A percentile compares a stretch with the other conserved stretches of the same genome.
phyloP scores from a whole-genome alignment of 2,797 vertebrate genomes.

The Chelmon rostratus region DNA sequence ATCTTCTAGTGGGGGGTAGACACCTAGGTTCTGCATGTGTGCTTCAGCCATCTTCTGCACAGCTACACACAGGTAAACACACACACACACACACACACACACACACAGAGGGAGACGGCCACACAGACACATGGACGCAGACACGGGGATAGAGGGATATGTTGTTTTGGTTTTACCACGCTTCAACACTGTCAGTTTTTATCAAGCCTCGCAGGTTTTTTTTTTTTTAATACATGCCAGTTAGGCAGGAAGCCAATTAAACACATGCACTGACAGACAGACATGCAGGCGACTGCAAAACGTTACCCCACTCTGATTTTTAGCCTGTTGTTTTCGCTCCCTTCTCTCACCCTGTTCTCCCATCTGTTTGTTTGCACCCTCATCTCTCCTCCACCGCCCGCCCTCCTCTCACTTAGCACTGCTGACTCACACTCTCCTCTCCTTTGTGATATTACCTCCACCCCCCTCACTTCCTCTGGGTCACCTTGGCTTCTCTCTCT shows the following conservation, averaged over 20 bases:
- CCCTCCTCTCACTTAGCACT: conserved; percentile 35
- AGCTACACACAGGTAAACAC: conserved; percentile 83
- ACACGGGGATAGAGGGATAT: conserved; percentile 74
- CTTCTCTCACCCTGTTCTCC: conserved; percentile 43
- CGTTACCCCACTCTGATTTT: conserved; percentile 30
- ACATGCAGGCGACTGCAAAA: conserved; percentile 45
- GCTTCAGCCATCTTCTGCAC: conserved; percentile 97
- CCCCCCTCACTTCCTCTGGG: conserved; percentile 49
- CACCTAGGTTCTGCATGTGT: conserved; percentile 92
- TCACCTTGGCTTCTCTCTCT: conserved; percentile 64
- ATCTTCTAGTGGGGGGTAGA: conserved; percentile 87
- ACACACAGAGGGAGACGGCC: conserved; percentile 53
- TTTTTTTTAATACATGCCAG: conserved; percentile 50
- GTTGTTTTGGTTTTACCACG: conserved; percentile 77
- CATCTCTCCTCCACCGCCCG: conserved; percentile 27
- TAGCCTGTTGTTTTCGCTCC: conserved; percentile 43
- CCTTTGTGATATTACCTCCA: conserved; percentile 39
- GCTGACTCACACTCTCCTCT: conserved; percentile 58
- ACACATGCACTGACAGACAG: conserved; percentile 66
- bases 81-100: conserved; percentile 41
- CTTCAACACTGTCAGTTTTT: conserved; percentile 71
- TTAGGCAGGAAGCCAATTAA: conserved; percentile 58
- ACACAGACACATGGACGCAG: conserved; percentile 69
- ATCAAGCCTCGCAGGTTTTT: conserved; percentile 43
- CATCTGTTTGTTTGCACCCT: conserved; percentile 55